These are phyloP conservation scores for Zygaena filipendulae DNA, from an alignment of 2,888 invertebrate genomes.

Conservation along the genomic window DNA sequence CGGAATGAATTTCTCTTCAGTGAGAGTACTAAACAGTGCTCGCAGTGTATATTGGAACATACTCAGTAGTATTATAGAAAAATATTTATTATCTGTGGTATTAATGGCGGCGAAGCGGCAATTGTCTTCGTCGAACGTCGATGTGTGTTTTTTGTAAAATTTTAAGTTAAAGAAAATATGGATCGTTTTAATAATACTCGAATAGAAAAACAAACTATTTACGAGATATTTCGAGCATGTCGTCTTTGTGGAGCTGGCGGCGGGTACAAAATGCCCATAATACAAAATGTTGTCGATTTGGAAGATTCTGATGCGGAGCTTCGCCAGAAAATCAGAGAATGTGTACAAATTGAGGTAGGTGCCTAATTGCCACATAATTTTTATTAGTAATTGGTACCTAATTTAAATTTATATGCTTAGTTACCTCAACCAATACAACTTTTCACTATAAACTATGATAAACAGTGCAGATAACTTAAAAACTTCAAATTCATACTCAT, in stretches of 20 bases:
- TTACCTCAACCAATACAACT: too few relatives aligned
- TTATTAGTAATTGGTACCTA: too few relatives aligned
- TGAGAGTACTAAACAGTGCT: too few relatives aligned
- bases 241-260: conserved; percentile 58
- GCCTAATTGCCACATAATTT: conserved; percentile 2
- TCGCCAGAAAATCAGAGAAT: conserved; percentile 50
- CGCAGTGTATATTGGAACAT: too few relatives aligned
- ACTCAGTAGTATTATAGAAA: too few relatives aligned
- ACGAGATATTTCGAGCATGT: conserved; percentile 56
- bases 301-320: conserved; percentile 39
- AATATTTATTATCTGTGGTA: too few relatives aligned
- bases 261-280: conserved; percentile 63
- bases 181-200: conserved; percentile 30
- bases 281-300: conserved; percentile 41
- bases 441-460: too few relatives aligned
- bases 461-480: too few relatives aligned
- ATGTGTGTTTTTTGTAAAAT: background rate
- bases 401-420: too few relatives aligned
- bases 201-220: conserved; percentile 43
- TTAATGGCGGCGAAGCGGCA: conserved; percentile 19
- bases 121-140: conserved; percentile 2
- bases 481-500: too few relatives aligned
- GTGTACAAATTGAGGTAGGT: conserved; percentile 54
- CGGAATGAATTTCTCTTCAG: too few relatives aligned
- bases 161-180: conserved; percentile 23